Base-by-base conservation (phyloP, 2,113 vertebrate genomes). In the Thinocorus orbignyianus region DNA sequence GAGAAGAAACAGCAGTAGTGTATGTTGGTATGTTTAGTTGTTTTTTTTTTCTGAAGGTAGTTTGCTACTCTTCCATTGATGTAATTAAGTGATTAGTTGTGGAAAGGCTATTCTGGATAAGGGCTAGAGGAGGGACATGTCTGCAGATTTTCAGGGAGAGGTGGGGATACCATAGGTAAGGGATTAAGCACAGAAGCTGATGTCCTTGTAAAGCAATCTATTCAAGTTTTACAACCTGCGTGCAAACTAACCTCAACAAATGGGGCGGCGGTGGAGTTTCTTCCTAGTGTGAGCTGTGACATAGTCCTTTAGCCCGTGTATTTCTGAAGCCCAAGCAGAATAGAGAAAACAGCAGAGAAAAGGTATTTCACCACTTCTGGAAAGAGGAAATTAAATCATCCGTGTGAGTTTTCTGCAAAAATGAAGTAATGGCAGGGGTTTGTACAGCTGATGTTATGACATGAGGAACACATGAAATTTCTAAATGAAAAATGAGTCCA, bases 381-480 rank as follows among this genome's bases (percentile, higher is more conserved):
- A 58, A 48, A 70, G 51, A 64, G 33, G 17, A 68, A 64, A 60
- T 81, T 4, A 64, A 90, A 88, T 11, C 25, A n/a, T 17, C 10
- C 28, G 2, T 7, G 8, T 6, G 54, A 37, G 13, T 5, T 60
- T 76, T 60, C 51, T 73, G 76, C 19, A 81, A 54, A 70, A 73
- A 41, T 19, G 5, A 61, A 82, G 62, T n/a, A 17, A 61, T 9
- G 39, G 28, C 39, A 62, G 72, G 42, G 42, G 16, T 44, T 26
- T 88, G 42, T 64, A 48, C 77, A 30, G 46, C 54, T 84, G 77
- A 66, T 39, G 19, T 13, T 58, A 30, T 9, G 22, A 31, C 35
- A 41, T 0, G 9, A 19, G 35, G 39, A 68, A 25, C 0, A 2
- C 10, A 1, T 3, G 13, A 41, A 60, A 4, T 28, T 60, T 76